These are phyloP conservation scores for Sclerodermus sp. DNA, from an alignment of 2,888 invertebrate species.

Conservation along the genomic window DNA sequence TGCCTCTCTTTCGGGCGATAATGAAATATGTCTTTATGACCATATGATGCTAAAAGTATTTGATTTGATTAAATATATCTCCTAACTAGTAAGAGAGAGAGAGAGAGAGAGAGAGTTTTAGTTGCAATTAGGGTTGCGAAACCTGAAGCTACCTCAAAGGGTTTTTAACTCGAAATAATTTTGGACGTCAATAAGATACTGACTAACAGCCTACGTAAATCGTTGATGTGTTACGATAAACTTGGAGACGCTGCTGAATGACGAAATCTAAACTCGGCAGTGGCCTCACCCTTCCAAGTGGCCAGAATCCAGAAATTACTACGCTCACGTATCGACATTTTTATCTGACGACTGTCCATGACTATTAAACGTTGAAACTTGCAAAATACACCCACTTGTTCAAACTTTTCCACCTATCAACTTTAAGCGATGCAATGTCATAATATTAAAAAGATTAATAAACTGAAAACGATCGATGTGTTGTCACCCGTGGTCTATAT, in stretches of 20 bases:
- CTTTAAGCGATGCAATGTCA: not conserved
- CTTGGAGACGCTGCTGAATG: constrained; percentile 41
- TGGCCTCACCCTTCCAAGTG: constrained; percentile 47
- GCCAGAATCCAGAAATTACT: constrained; percentile 51
- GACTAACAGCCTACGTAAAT: constrained; percentile 5
- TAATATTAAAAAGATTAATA: not conserved
- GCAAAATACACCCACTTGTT: constrained; percentile 39
- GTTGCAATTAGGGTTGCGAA: too few relatives aligned
- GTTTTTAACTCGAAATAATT: too few relatives aligned
- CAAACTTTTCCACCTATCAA: constrained; percentile 24
- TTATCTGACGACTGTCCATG: constrained; percentile 40
- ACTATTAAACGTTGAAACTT: constrained; percentile 17
- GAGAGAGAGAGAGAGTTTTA: too few relatives aligned
- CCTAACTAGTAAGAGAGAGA: too few relatives aligned
- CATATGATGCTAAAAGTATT: too few relatives aligned
- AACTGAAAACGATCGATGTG: not conserved
- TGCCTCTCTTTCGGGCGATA: too few relatives aligned
- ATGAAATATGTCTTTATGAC: too few relatives aligned
- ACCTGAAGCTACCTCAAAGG: too few relatives aligned
- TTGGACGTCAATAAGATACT: too few relatives aligned
- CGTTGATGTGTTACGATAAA: constrained; percentile 25
- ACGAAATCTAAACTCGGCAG: constrained; percentile 50
- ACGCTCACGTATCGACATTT: constrained; percentile 41
- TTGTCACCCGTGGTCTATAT: too few relatives aligned
- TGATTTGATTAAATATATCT: too few relatives aligned